Evolutionary conservation across 2,797 vertebrate genomes (phyloP).

Genomic region (Leucoraja ocellata): DNA sequence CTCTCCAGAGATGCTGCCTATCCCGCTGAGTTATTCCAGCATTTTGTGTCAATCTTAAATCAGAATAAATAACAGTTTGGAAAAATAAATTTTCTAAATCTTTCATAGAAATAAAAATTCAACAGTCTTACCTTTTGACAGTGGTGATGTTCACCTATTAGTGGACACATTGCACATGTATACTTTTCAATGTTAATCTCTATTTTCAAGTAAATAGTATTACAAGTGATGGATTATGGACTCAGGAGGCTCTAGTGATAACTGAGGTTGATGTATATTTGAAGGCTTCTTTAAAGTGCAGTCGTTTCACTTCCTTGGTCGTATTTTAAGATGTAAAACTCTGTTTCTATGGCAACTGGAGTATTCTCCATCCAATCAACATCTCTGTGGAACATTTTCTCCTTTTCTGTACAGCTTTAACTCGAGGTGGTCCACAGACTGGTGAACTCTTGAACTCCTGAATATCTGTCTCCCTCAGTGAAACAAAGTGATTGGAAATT

Average conservation of each 20-base stretch:
- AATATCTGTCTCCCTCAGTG: constrained; percentile 18
- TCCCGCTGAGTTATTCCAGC: too few relatives aligned
- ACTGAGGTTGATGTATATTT: background rate
- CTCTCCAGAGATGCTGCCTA: too few relatives aligned
- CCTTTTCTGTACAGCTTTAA: constrained; percentile 19
- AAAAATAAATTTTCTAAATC: background rate
- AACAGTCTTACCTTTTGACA: background rate
- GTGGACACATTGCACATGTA: background rate
- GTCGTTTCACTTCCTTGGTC: background rate
- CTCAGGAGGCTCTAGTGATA: too few relatives aligned
- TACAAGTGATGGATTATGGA: background rate
- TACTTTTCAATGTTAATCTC: background rate
- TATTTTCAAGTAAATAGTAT: background rate
- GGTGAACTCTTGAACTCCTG: constrained; percentile 19
- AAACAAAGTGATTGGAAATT: constrained; percentile 28
- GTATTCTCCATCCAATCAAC: background rate
- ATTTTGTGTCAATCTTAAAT: too few relatives aligned
- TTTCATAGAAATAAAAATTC: background rate
- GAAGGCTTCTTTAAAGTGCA: background rate
- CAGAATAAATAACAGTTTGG: background rate
- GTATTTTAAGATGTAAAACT: background rate
- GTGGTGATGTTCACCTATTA: background rate
- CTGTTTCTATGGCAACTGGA: background rate
- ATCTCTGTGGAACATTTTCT: background rate
- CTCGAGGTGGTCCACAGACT: background rate